phyloP scores from a whole-genome alignment of 37 sponge, comb jelly and placozoan genomes.

The Dysidea cf. avara region DNA sequence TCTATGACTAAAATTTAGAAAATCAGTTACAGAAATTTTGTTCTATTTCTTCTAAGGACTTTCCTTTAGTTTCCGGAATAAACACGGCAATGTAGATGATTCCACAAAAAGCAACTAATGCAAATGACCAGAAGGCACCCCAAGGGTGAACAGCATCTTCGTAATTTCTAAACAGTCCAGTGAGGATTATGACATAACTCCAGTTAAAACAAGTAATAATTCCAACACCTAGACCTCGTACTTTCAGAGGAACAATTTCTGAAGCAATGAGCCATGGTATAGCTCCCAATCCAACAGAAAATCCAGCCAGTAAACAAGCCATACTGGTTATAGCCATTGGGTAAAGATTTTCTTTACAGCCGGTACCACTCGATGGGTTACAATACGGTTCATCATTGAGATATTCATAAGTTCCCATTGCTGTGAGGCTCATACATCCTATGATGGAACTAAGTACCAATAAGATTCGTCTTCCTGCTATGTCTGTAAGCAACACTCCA shows the following conservation, averaged over 20 bases:
- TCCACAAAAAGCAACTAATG: slow-evolving; percentile 31
- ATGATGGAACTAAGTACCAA: slow-evolving; percentile 40
- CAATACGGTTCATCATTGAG: neutral
- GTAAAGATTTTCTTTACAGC: too few relatives aligned
- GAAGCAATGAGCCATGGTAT: slow-evolving; percentile 82
- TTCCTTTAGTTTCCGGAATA: slow-evolving; percentile 88
- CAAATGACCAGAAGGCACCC: slow-evolving; percentile 68
- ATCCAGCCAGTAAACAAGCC: slow-evolving; percentile 51
- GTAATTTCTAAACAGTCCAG: slow-evolving; percentile 30
- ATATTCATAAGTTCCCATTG: slow-evolving; percentile 39
- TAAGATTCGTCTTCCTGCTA: slow-evolving; percentile 52
- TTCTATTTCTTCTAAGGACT: slow-evolving; percentile 81
- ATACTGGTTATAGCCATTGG: slow-evolving; percentile 52
- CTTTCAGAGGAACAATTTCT: slow-evolving; percentile 74
- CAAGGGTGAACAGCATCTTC: neutral
- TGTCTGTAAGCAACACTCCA: slow-evolving; percentile 61
- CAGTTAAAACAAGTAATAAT: slow-evolving; percentile 70
- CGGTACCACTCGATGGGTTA: too few relatives aligned
- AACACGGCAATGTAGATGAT: slow-evolving; percentile 71
- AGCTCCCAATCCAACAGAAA: slow-evolving; percentile 85
- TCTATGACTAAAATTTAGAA: too few relatives aligned
- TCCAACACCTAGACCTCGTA: slow-evolving; percentile 53
- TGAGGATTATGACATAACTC: slow-evolving; percentile 56
- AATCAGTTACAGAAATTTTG: too few relatives aligned
- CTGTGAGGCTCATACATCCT: slow-evolving; percentile 31